phyloP scores from a whole-genome alignment of 2,113 vertebrate species.

The Osmerus eperlanus region DNA sequence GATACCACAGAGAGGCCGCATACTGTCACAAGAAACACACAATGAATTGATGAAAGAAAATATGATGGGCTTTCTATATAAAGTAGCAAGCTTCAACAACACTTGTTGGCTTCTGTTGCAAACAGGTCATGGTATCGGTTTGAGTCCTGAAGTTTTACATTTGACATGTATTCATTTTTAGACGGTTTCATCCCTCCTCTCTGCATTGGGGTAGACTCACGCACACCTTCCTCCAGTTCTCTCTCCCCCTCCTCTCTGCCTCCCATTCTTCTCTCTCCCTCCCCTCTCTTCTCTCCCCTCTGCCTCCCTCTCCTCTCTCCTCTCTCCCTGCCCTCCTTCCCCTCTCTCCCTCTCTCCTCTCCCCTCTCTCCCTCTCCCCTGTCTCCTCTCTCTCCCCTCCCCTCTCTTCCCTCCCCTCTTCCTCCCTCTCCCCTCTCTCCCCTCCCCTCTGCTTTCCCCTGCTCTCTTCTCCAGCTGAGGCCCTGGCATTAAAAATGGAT shows the following conservation, averaged over 20 bases:
- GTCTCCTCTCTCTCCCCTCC: background rate
- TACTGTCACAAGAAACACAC: too few relatives aligned
- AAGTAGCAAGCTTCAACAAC: too few relatives aligned
- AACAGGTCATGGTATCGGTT: too few relatives aligned
- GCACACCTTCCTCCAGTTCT: slow-evolving; percentile 34
- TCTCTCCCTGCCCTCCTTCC: background rate
- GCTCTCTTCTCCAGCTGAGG: slow-evolving; percentile 62
- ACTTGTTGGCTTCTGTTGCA: too few relatives aligned
- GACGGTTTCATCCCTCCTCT: too few relatives aligned
- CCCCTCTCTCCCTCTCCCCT: background rate
- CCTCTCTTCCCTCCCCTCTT: background rate
- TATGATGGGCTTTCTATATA: too few relatives aligned
- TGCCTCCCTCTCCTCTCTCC: slow-evolving; percentile 9
- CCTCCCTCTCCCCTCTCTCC: slow-evolving; percentile 5
- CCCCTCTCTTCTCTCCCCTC: background rate
- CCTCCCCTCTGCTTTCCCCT: background rate
- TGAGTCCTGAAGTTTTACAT: too few relatives aligned
- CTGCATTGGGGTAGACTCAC: slow-evolving; percentile 41
- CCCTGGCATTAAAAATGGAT: slow-evolving; percentile 76
- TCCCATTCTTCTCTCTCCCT: slow-evolving; percentile 8
- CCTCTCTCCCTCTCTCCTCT: background rate
- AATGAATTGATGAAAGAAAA: too few relatives aligned
- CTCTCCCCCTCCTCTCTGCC: background rate
- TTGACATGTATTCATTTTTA: too few relatives aligned
- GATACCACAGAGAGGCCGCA: too few relatives aligned